Evolutionary conservation across 2,888 invertebrate genomes (phyloP).

Genomic region (Noctua pronuba): DNA sequence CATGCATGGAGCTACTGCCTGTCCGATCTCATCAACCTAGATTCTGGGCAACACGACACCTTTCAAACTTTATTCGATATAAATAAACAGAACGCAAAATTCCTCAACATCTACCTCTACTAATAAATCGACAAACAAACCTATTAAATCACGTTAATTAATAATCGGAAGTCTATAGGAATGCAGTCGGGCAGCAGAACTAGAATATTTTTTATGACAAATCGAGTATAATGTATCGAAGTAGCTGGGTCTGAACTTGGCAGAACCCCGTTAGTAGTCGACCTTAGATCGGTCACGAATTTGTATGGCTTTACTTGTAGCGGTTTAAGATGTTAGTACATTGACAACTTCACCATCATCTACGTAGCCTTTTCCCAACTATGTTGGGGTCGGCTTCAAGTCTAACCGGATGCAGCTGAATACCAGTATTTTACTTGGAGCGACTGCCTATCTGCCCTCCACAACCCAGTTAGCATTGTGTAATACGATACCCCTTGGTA

Average conservation of each 20-base stretch:
- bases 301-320: slow-evolving; percentile 10
- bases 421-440: too few species aligned
- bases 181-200: slow-evolving; percentile 35
- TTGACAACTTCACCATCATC: too few species aligned
- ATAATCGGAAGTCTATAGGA: slow-evolving; percentile 36
- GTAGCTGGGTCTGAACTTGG: slow-evolving; percentile 15
- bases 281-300: slow-evolving; percentile 47
- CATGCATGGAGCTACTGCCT: too few species aligned
- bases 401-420: too few species aligned
- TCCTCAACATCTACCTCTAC: background rate
- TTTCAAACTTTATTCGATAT: too few species aligned
- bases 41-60: too few species aligned
- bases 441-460: too few species aligned
- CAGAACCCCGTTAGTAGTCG: background rate
- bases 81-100: background rate
- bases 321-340: background rate
- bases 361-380: too few species aligned
- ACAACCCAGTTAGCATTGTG: too few species aligned
- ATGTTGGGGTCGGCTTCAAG: too few species aligned
- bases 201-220: slow-evolving; percentile 23
- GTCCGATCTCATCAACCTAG: too few species aligned
- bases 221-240: slow-evolving; percentile 1
- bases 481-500: too few species aligned
- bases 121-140: background rate
- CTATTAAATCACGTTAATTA: slow-evolving; percentile 10